Percentiles rank a stretch among this genome's conserved stretches.
These are phyloP conservation scores for Ceratitis capitata DNA, from an alignment of 1,140 invertebrate species.

Conservation along the genomic window DNA sequence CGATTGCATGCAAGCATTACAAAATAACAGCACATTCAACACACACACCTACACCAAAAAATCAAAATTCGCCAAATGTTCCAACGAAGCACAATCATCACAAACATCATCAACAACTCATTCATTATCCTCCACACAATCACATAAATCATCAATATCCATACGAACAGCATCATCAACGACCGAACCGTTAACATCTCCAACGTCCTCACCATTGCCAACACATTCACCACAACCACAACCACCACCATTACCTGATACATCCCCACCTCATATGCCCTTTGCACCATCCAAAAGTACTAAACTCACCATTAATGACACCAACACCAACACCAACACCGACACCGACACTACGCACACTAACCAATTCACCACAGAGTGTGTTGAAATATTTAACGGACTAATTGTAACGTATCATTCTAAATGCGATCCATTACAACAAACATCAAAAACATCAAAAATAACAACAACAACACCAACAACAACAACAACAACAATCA, in stretches of 20 bases:
- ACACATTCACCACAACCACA: conserved; percentile 1
- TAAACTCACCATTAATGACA: conserved; percentile 59
- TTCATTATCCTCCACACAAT: neutral
- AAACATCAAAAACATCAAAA: conserved; percentile 48
- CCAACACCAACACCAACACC: conserved; percentile 47
- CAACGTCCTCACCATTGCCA: neutral
- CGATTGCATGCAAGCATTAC: conserved; percentile 37
- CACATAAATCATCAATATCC: conserved; percentile 30
- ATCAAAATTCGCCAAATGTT: neutral
- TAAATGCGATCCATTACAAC: conserved; percentile 55
- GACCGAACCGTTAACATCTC: neutral
- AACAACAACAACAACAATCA: conserved; percentile 49
- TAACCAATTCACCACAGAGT: conserved; percentile 53
- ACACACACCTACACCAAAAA: neutral
- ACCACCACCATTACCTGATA: conserved; percentile 41
- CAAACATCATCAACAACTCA: neutral
- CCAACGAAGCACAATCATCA: neutral
- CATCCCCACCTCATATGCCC: conserved; percentile 34
- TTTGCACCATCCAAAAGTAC: conserved; percentile 65
- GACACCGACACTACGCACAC: conserved; percentile 47
- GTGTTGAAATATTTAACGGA: conserved; percentile 42
- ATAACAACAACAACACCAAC: conserved; percentile 54
- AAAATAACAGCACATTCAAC: neutral
- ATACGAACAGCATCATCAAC: neutral
- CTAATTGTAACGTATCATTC: conserved; percentile 64